Evolutionary conservation across 1,140 invertebrate species (phyloP), one percentile per base, ranked within the genome.

Genomic region (Caligus rogercresseyi): DNA sequence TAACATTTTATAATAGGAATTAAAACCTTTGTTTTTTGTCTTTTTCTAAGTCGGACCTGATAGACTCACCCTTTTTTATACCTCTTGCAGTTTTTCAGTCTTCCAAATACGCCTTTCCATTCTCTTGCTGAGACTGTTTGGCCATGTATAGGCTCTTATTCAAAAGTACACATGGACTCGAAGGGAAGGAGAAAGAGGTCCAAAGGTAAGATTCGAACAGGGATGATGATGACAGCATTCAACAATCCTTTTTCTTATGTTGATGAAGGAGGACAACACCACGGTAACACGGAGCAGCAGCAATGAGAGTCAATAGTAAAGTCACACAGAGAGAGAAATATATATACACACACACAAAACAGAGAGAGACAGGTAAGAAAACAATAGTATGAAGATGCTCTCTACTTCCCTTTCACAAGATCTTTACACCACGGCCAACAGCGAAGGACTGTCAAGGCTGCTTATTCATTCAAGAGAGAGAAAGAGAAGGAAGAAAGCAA

Each of bases 41-140:
- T n/a, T n/a, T n/a, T n/a, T n/a, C n/a, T n/a, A n/a, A n/a, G n/a
- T n/a, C n/a, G n/a, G n/a, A n/a, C n/a, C n/a, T n/a, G n/a, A n/a
- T 43, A 7, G n/a, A 43, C 54, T 56, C 51, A 60, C 57, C 57
- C 24, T 60, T 31, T 60, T 60, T 25, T 20, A 25, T 20, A 26
- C 21, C 57, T 60, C 24, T 25, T 60, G 57, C 57, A 60, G 20
- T 60, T 60, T 31, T 31, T 60, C 15, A 60, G 21, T 43, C 57
- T 20, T 18, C 57, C 57, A 60, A 60, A 60, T n/a, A 60, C 26
- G 26, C 57, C 57, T 25, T 60, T 60, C 57, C 57, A 60, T 60
- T 60, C 18, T 60, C 57, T 31, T 60, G 57, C 26, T 60, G 57
- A 18, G n/a, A 23, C 16, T 54, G 53, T 54, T 54, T 43, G n/a